Evolutionary conservation across 2,113 vertebrate genomes (phyloP).

Genomic region (Heterochromis multidens): DNA sequence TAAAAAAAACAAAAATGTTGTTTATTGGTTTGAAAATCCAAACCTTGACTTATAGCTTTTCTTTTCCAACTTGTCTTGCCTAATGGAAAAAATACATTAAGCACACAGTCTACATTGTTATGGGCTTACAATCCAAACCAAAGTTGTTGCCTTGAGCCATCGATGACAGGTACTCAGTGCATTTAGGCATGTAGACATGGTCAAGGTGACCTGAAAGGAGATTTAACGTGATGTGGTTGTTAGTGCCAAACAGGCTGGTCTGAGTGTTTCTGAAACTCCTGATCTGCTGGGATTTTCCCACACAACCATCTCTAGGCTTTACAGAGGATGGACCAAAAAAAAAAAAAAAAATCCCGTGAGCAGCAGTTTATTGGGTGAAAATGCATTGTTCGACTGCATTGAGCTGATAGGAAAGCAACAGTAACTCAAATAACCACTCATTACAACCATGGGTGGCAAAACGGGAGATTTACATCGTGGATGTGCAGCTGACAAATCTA

Average conservation of each 20-base stretch:
- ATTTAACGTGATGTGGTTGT: background rate
- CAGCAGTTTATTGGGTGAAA: too few species aligned
- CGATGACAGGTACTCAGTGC: background rate
- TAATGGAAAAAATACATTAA: background rate
- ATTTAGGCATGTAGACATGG: background rate
- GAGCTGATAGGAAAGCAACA: background rate
- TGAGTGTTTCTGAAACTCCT: background rate
- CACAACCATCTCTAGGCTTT: background rate
- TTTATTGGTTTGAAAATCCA: background rate
- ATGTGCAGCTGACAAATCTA: background rate
- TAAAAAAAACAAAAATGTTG: background rate
- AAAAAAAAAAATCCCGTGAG: background rate
- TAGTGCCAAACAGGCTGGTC: background rate
- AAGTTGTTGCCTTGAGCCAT: background rate
- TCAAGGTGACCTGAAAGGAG: background rate
- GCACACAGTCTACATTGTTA: background rate
- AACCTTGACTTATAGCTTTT: background rate
- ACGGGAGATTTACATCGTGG: background rate
- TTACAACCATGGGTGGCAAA: too few species aligned
- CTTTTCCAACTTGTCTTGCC: background rate
- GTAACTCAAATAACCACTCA: background rate
- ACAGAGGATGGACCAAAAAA: rapidly evolving
- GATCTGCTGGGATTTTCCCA: background rate
- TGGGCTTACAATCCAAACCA: background rate
- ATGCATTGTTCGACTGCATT: background rate